phyloP scores from a whole-genome alignment of 2,888 invertebrate species.

The Euproctis similis region DNA sequence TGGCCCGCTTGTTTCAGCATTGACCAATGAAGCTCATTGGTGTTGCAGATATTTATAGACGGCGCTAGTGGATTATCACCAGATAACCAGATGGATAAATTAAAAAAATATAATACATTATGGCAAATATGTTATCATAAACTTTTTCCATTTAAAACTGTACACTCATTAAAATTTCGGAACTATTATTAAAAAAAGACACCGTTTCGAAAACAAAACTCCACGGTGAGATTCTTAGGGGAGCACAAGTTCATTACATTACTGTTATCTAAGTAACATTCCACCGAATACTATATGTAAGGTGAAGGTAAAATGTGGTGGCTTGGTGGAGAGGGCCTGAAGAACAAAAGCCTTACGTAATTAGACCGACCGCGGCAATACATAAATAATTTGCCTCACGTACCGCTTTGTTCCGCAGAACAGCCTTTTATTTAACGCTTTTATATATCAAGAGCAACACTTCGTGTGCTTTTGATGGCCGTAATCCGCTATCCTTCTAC shows the following conservation, averaged over 20 bases:
- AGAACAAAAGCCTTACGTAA: slow-evolving; percentile 72
- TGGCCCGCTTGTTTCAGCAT: too few species aligned
- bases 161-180: too few species aligned
- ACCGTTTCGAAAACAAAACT: too few species aligned
- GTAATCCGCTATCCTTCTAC: slow-evolving; percentile 54
- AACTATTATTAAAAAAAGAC: too few species aligned
- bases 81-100: too few species aligned
- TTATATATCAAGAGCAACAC: slow-evolving; percentile 67
- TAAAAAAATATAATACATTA: too few species aligned
- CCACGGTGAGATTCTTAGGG: slow-evolving; percentile 36
- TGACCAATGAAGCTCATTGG: too few species aligned
- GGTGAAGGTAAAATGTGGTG: slow-evolving; percentile 45
- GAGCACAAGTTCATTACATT: slow-evolving; percentile 50
- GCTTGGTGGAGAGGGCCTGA: slow-evolving; percentile 39
- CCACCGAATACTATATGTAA: slow-evolving; percentile 28
- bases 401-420: slow-evolving; percentile 64
- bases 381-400: slow-evolving; percentile 75
- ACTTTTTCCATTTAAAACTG: too few species aligned
- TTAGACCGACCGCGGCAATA: slow-evolving; percentile 71
- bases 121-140: too few species aligned
- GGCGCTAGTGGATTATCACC: too few species aligned
- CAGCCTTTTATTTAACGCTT: slow-evolving; percentile 70
- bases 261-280: slow-evolving; percentile 50
- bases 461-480: slow-evolving; percentile 56
- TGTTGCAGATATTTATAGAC: too few species aligned